Evolutionary conservation across 2,113 vertebrate genomes (phyloP), one percentile per base, ranked within the genome.

Genomic region (Paramormyrops kingsleyae): DNA sequence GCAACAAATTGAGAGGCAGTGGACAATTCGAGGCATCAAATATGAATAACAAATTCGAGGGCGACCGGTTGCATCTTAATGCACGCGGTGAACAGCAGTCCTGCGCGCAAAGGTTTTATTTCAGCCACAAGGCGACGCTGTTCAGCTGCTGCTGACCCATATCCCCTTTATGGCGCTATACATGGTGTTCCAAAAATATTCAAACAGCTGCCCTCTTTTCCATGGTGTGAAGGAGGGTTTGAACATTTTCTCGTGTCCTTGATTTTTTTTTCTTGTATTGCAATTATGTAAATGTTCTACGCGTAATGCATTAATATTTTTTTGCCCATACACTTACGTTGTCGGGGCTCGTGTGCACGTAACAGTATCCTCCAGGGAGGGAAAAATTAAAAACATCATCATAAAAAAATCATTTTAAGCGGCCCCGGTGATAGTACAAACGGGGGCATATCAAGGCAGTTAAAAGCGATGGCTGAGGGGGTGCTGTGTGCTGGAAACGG

Each of bases 151-250:
- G 42, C 24, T 80, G 88, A 42, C 87, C 44, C 62, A 47, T 74
- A 88, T 47, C 62, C 12, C 35, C 62, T 27, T 39, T 49, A 46
- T 27, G 87, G 42, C 66, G 44, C 62, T 59, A 39, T 47, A 27
- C 62, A 47, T 31, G 42, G 6, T 27, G 21, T 74, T 88, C 87
- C 87, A 88, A 47, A 47, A 88, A 59, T 46, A 74, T 74, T 88
- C 87, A 49, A 47, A 74, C 62, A 44, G 42, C 87, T 88, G 87
- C 56, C 87, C 87, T 87, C 87, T 59, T 88, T 62, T 88, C 87
- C 31, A n/a, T 62, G 9, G 49, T 53, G 85, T 87, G 85, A 56
- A 53, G 27, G 83, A 84, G 44, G 83, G 35, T 47, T 87, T 27
- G 85, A 87, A 87, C 87, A 50, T 27, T 59, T 88, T 46, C 39